A percentile compares a stretch with the other conserved stretches of the same genome.
phyloP scores from a whole-genome alignment of 2,888 invertebrate species.

The Napeogenes sylphis region DNA sequence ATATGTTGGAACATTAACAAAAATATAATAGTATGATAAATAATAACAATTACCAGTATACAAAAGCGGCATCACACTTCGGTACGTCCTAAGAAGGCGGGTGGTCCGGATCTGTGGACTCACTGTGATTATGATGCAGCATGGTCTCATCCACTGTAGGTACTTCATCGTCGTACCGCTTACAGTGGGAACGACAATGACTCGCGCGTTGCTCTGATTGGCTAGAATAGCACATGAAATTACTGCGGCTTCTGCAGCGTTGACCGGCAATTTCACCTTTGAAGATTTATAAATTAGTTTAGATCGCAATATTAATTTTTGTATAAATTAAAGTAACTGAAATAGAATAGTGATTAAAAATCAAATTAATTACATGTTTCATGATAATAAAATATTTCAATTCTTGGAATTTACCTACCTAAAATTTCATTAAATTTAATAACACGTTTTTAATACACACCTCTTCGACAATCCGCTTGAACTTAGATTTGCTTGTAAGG shows the following conservation, averaged over 20 bases:
- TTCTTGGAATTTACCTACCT: no score
- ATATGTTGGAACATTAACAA: no score
- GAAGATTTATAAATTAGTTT: neutral
- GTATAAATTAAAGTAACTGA: no score
- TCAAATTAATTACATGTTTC: no score
- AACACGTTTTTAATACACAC: constrained; percentile 32
- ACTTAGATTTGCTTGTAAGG: constrained; percentile 38
- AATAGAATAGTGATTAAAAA: no score
- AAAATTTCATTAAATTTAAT: no score
- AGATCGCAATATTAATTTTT: no score
- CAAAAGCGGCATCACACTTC: constrained; percentile 79
- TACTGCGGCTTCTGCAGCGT: constrained; percentile 57
- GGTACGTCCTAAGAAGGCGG: constrained; percentile 78
- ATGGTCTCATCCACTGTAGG: constrained; percentile 79
- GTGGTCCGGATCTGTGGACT: constrained; percentile 76
- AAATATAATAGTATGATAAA: neutral
- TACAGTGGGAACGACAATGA: constrained; percentile 82
- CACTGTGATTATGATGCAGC: constrained; percentile 81
- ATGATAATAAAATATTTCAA: no score
- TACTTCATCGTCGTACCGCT: constrained; percentile 77
- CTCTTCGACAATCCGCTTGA: constrained; percentile 45
- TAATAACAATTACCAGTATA: constrained; percentile 55
- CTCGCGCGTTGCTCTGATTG: constrained; percentile 47
- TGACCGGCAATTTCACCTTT: constrained; percentile 51
- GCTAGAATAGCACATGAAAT: constrained; percentile 48